phyloP scores from a whole-genome alignment of 2,888 invertebrate species.

The Sarcophaga subvicina region DNA sequence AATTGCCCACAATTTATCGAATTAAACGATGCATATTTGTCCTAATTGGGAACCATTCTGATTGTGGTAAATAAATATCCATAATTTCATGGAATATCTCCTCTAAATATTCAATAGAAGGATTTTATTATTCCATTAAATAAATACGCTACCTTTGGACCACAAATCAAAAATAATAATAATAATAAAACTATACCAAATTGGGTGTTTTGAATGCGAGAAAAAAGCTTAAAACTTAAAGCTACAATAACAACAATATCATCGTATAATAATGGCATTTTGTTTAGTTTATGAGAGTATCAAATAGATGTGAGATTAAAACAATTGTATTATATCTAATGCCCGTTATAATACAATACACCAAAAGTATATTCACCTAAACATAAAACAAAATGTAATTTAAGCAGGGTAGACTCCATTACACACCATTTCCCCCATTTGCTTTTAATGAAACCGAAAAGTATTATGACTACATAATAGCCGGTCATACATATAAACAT shows the following conservation, averaged over 20 bases:
- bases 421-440: constrained; percentile 26
- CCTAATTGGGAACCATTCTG: no score
- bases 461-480: neutral
- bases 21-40: no score
- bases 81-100: no score
- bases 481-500: constrained; percentile 6
- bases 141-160: no score
- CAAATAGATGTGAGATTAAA: constrained; percentile 39
- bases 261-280: constrained; percentile 25
- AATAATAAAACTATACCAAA: no score
- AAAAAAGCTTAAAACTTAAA: constrained; percentile 2
- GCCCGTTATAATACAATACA: constrained; percentile 8
- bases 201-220: no score
- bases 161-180: no score
- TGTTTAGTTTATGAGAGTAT: constrained; percentile 38
- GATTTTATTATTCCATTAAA: no score
- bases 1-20: no score
- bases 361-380: neutral
- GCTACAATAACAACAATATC: neutral
- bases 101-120: no score
- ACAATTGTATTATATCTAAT: constrained; percentile 37
- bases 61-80: no score
- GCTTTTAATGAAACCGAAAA: constrained; percentile 34
- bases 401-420: constrained; percentile 22
- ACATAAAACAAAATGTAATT: constrained; percentile 1